Evolutionary conservation across 2,888 invertebrate species (phyloP).

Genomic region (Xanthorhoe spadicearia): DNA sequence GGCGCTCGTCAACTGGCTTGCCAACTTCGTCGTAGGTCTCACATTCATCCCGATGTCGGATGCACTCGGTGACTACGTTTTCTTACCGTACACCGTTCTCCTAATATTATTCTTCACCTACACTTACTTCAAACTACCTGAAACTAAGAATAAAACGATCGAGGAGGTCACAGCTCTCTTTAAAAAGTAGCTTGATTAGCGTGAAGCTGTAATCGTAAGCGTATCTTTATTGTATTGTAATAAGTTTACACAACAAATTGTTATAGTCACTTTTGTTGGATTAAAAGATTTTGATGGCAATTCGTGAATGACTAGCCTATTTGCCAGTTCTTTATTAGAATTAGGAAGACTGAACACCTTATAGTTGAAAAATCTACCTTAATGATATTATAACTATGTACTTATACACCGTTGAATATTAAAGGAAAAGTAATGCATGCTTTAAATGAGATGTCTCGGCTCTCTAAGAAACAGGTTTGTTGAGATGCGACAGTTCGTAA

Average conservation of each 20-base stretch:
- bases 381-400: conserved; percentile 67
- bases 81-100: conserved; percentile 76
- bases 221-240: conserved; percentile 50
- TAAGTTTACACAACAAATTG: conserved; percentile 58
- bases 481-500: conserved; percentile 3
- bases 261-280: conserved; percentile 51
- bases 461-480: conserved; percentile 12
- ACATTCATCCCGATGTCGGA: conserved; percentile 72
- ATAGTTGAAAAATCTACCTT: conserved; percentile 50
- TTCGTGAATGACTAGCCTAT: conserved; percentile 38
- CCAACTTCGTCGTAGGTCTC: conserved; percentile 81
- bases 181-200: conserved; percentile 62
- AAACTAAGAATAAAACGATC: conserved; percentile 80
- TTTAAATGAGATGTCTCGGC: conserved; percentile 15
- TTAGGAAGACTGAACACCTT: conserved; percentile 70
- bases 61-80: conserved; percentile 72
- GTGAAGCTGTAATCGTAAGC: conserved; percentile 53
- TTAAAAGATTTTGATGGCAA: conserved; percentile 43
- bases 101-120: conserved; percentile 77
- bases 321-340: conserved; percentile 52
- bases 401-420: conserved; percentile 59
- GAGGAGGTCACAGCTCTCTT: conserved; percentile 82
- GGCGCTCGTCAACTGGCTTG: conserved; percentile 81
- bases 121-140: conserved; percentile 78
- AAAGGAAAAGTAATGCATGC: conserved; percentile 11